A percentile compares a stretch with the other conserved stretches of the same genome.
phyloP scores from a whole-genome alignment of 2,888 invertebrate species.

The Ophion slaviceki region DNA sequence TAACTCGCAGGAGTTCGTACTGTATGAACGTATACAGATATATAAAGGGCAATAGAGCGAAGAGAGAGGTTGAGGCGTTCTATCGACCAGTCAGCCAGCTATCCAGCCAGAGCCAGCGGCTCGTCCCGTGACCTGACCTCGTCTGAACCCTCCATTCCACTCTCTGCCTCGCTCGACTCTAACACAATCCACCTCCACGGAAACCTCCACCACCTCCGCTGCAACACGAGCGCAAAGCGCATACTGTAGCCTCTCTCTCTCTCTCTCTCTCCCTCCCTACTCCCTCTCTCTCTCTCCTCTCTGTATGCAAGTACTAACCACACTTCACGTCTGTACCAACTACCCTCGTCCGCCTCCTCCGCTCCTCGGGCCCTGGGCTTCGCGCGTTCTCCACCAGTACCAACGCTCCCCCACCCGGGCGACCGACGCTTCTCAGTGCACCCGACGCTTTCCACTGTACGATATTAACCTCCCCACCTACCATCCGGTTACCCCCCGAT shows the following conservation, averaged over 20 bases:
- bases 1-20: conserved; percentile 20
- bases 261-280: conserved; percentile 12
- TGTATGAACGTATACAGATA: conserved; percentile 38
- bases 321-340: conserved; percentile 36
- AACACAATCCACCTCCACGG: conserved; percentile 77
- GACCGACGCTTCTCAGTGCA: conserved; percentile 46
- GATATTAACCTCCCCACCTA: conserved; percentile 60
- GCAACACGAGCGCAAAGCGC: conserved; percentile 10
- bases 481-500: conserved; percentile 4
- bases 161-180: conserved; percentile 73
- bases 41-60: conserved; percentile 10
- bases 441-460: conserved; percentile 52
- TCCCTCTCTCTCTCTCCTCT: conserved; percentile 33
- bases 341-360: conserved; percentile 51
- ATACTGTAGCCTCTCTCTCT: conserved; percentile 9
- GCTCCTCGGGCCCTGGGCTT: conserved; percentile 12
- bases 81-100: conserved; percentile 67
- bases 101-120: conserved; percentile 69
- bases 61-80: conserved; percentile 60
- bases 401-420: conserved; percentile 48
- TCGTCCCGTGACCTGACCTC: conserved; percentile 83
- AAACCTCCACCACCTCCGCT: conserved; percentile 60
- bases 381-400: conserved; percentile 54
- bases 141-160: conserved; percentile 81
- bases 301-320: conserved; percentile 37